phyloP scores from a whole-genome alignment of 2,113 vertebrate species.

The Alosa alosa region DNA sequence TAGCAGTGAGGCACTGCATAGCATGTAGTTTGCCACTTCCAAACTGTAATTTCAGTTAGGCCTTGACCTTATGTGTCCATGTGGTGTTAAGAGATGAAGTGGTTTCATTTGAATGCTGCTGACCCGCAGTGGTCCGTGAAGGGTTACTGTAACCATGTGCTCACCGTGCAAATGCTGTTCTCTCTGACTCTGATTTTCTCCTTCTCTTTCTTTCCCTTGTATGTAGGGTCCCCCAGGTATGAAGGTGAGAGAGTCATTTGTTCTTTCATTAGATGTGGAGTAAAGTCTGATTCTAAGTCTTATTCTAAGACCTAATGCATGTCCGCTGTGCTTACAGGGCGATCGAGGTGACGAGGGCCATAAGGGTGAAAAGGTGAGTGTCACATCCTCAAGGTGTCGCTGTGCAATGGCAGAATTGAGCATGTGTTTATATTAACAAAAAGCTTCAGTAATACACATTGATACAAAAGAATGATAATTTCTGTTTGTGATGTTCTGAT shows the following conservation, averaged over 20 bases:
- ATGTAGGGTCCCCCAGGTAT: constrained; percentile 67
- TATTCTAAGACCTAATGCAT: constrained; percentile 3
- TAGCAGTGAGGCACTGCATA: too few relatives aligned
- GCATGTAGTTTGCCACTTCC: too few relatives aligned
- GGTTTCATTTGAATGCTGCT: neutral
- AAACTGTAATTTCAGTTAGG: too few relatives aligned
- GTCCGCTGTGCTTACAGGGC: constrained; percentile 59
- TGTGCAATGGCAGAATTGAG: neutral
- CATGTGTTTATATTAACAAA: neutral
- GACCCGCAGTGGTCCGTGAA: neutral
- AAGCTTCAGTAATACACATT: too few relatives aligned
- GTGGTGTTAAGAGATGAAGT: neutral
- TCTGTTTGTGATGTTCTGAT: constrained; percentile 15
- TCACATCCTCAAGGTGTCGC: neutral
- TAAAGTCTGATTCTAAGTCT: neutral
- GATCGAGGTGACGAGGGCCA: constrained; percentile 66
- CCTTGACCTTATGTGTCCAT: too few relatives aligned
- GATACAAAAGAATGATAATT: constrained; percentile 23
- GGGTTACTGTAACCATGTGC: neutral
- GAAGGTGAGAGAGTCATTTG: constrained; percentile 58
- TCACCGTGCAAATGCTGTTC: neutral
- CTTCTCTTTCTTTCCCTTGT: constrained; percentile 30
- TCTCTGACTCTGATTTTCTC: neutral
- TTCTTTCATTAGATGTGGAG: neutral
- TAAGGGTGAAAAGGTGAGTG: constrained; percentile 66